These are phyloP conservation scores for Ciconia stormi DNA, from an alignment of 2,113 vertebrate genomes.

Conservation along the genomic window DNA sequence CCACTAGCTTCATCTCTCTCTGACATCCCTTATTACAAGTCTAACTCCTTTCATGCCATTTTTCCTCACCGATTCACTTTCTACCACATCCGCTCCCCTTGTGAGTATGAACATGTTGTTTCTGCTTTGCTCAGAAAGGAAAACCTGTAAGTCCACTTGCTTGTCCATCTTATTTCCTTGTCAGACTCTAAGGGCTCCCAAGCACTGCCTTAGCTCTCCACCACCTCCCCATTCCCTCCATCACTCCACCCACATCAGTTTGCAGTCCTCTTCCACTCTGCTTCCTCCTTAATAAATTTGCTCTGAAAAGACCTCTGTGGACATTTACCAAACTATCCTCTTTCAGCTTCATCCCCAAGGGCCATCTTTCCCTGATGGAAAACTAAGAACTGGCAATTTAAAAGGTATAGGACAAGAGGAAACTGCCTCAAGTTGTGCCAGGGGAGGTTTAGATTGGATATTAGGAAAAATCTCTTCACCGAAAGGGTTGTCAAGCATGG, in stretches of 20 bases:
- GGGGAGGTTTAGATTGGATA: neutral
- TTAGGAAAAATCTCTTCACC: neutral
- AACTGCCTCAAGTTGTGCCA: no score
- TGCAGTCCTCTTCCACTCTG: neutral
- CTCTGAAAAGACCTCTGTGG: neutral
- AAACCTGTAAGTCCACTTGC: neutral
- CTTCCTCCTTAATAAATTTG: neutral
- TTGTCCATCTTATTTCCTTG: neutral
- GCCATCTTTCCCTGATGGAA: neutral
- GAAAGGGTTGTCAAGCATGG: neutral
- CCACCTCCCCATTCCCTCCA: neutral
- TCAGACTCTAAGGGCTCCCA: neutral
- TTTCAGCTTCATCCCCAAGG: neutral
- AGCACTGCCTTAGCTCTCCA: neutral
- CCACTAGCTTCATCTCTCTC: neutral
- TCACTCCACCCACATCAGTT: neutral
- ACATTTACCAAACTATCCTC: neutral
- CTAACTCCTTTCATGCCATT: neutral
- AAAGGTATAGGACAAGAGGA: neutral
- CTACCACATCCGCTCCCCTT: neutral
- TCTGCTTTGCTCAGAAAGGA: neutral
- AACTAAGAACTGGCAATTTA: neutral
- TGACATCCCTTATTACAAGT: neutral
- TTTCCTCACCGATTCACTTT: neutral
- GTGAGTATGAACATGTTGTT: rapidly evolving